A percentile compares a stretch with the other conserved stretches of the same genome.
Evolutionary conservation across 2,113 vertebrate species (phyloP).

Genomic region (Gnathonemus echidnorhynchus): DNA sequence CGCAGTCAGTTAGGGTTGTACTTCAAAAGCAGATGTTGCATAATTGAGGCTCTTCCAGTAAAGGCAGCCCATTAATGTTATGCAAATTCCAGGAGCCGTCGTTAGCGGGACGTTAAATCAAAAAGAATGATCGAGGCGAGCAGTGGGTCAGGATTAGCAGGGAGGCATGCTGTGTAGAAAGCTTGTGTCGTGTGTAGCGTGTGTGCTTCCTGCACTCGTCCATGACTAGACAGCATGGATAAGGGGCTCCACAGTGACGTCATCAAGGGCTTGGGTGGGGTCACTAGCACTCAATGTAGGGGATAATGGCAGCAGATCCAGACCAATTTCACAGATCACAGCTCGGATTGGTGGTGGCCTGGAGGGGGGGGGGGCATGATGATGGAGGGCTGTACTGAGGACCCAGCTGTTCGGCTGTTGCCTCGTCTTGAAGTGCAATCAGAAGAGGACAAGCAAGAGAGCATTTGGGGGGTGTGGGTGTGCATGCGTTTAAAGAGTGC

Average conservation of each 20-base stretch:
- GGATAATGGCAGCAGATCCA: not conserved
- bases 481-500: not conserved
- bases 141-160: not conserved
- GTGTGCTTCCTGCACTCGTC: not conserved
- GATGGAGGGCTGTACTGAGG: not conserved
- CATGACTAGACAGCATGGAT: not conserved
- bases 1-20: constrained; percentile 36
- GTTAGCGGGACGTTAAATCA: not conserved
- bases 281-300: not conserved
- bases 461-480: not conserved
- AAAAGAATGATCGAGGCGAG: not conserved
- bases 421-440: not conserved
- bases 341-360: not conserved
- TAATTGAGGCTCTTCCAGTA: constrained; percentile 36
- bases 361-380: not conserved
- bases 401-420: not conserved
- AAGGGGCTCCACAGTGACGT: not conserved
- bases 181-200: not conserved
- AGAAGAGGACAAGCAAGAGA: not conserved
- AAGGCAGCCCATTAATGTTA: constrained; percentile 12
- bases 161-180: not conserved
- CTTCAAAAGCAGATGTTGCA: constrained; percentile 34
- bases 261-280: not conserved
- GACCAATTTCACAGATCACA: constrained; percentile 13
- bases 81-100: constrained; percentile 20